Evolutionary conservation across 2,888 invertebrate species (phyloP), one percentile per base, ranked within the genome.

Genomic region (Rhingia rostrata): DNA sequence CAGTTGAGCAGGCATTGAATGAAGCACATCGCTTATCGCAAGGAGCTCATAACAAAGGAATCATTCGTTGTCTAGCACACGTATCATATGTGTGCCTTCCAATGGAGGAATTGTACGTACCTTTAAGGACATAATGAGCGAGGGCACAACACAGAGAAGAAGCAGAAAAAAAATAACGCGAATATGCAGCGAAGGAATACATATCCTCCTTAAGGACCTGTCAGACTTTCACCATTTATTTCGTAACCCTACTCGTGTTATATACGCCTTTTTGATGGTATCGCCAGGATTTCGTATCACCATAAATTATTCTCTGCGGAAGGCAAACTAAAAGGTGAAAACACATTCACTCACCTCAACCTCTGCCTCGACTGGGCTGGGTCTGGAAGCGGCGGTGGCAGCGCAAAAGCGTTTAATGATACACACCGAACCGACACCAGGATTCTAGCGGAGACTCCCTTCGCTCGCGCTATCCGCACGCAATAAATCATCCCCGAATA

Each of bases 191-290:
- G 22, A 22, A 22, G 53, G 12, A 60, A 45, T 30, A 79, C 79
- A 49, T 79, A 84, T 69, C 70, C 80, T 66, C 80, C 70, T 80
- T 84, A 84, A 84, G 80, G 84, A 84, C 84, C 84, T 80, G 84
- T 84, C 84, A 84, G 80, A 61, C 74, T 80, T 79, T 80, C 70
- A 80, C 84, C 84, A 84, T 84, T 74, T 75, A 84, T 84, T 75
- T 67, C 67, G 75, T 43, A 74, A 37, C 74, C 70, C 64, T 69
- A 70, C 70, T 84, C 66, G 54, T 66, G 69, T 80, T 74, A 83
- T 39, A 22, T 80, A 80, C 64, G 75, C 69, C 80, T 80, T 74
- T 84, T 70, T 84, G 84, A 84, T 84, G 74, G 69, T 84, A 84
- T 84, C 84, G 74, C 60, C 54, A 70, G 84, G 74, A 84, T 80